Evolutionary conservation across 2,888 invertebrate genomes (phyloP).

Genomic region (Nomada fucata): DNA sequence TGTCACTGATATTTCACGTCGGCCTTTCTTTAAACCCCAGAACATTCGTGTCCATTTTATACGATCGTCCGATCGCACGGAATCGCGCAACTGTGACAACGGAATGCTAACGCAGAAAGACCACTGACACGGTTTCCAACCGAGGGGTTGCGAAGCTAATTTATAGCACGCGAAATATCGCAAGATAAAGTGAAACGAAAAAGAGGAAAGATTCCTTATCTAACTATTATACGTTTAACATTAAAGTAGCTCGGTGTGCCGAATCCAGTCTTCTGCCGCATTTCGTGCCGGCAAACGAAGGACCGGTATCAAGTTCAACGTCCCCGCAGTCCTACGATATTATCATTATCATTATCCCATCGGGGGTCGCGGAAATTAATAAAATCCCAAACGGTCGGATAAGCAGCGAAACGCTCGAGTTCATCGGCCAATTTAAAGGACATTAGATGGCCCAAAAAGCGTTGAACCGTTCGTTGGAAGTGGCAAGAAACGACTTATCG

Average conservation of each 20-base stretch:
- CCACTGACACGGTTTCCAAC: no score
- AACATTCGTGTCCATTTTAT: no score
- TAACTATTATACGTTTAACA: background rate
- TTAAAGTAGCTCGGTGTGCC: background rate
- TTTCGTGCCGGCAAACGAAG: background rate
- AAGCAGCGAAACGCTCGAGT: constrained; percentile 21
- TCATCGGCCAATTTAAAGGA: constrained; percentile 56
- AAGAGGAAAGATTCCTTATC: background rate
- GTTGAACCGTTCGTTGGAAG: background rate
- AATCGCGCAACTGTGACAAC: no score
- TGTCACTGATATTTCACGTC: background rate
- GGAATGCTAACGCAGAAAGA: no score
- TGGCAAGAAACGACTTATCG: constrained; percentile 43
- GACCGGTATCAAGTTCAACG: constrained; percentile 16
- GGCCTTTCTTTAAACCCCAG: no score
- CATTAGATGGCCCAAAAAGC: constrained; percentile 46
- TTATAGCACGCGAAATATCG: no score
- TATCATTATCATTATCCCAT: constrained; percentile 28
- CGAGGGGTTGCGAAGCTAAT: no score
- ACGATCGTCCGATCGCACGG: no score
- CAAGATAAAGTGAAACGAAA: no score
- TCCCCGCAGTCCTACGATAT: background rate
- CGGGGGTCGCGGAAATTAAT: constrained; percentile 31
- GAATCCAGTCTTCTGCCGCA: background rate
- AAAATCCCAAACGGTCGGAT: constrained; percentile 19